Conservation (phyloP, 64 coral and sea anemone species). For the Acropora yongei region DNA sequence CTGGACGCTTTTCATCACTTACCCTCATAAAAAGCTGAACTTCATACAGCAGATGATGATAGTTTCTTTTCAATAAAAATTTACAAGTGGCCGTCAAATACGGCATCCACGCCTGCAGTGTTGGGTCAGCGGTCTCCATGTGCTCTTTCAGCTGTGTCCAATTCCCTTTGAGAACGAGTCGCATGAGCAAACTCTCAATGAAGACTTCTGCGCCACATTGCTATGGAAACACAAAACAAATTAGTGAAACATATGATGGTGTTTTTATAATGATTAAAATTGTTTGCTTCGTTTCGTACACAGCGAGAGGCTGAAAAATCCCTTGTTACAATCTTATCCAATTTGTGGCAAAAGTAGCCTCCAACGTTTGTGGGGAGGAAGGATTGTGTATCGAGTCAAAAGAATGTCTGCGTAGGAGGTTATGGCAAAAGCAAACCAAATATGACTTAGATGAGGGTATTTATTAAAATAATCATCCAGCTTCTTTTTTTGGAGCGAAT, state of each 20-base stretch:
- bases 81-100: slow-evolving; percentile 90
- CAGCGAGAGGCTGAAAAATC: no score
- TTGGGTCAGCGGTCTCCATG: slow-evolving; percentile 80
- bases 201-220: slow-evolving; percentile 79
- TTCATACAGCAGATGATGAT: slow-evolving; percentile 82
- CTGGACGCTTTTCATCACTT: background rate
- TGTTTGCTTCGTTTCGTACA: no score
- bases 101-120: slow-evolving; percentile 83
- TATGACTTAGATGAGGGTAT: no score
- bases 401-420: no score
- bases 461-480: no score
- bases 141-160: slow-evolving; percentile 76
- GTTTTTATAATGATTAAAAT: no score
- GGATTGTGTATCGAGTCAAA: no score
- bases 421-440: no score
- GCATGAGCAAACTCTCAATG: slow-evolving; percentile 90
- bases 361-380: no score
- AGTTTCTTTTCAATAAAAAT: slow-evolving; percentile 73
- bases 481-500: background rate
- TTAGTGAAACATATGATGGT: background rate
- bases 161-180: slow-evolving; percentile 78
- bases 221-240: slow-evolving; percentile 23
- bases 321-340: no score
- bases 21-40: slow-evolving; percentile 97
- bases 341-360: no score